Evolutionary conservation across 2,888 invertebrate genomes (phyloP).

Genomic region (Cremastinae sp.): DNA sequence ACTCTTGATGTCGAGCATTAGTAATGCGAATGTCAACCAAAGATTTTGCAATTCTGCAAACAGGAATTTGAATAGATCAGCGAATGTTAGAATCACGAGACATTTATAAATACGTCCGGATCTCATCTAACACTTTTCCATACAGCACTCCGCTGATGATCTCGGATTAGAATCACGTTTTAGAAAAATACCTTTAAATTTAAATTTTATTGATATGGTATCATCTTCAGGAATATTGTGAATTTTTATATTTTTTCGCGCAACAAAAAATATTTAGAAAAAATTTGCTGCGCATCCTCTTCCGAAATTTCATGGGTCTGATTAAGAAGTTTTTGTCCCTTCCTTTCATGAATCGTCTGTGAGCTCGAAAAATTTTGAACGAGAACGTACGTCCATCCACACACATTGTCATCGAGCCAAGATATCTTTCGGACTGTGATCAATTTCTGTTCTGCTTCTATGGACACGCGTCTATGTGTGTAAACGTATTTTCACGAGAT

Average conservation of each 20-base stretch:
- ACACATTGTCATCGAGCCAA: constrained; percentile 32
- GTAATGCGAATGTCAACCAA: background rate
- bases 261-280: too few species aligned
- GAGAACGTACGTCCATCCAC: background rate
- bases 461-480: constrained; percentile 17
- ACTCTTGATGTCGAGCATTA: too few species aligned
- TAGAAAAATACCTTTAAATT: background rate
- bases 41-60: background rate
- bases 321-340: too few species aligned
- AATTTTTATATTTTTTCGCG: too few species aligned
- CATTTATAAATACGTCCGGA: constrained; percentile 17
- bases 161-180: constrained; percentile 37
- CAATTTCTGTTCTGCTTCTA: constrained; percentile 36
- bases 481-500: constrained; percentile 44
- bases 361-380: background rate
- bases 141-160: constrained; percentile 12
- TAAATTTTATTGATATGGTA: too few species aligned
- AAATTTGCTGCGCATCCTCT: too few species aligned
- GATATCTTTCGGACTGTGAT: constrained; percentile 41
- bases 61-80: background rate
- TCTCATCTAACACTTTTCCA: constrained; percentile 33
- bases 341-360: too few species aligned
- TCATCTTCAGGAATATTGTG: too few species aligned
- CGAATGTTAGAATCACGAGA: background rate
- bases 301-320: too few species aligned